Evolutionary conservation across 2,797 vertebrate genomes (phyloP).

Genomic region (Pyrocephalus nanus): DNA sequence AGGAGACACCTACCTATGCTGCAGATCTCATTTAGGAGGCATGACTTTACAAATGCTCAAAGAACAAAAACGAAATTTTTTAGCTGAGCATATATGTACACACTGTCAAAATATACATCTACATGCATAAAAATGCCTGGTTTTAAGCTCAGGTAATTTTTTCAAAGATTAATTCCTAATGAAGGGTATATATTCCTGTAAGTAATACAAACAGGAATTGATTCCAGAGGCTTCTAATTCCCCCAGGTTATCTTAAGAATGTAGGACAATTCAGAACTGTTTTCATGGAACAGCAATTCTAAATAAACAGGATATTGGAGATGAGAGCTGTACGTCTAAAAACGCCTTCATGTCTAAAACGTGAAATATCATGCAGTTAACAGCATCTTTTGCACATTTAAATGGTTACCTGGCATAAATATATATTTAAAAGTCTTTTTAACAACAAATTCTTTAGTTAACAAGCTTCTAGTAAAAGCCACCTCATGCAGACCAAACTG

Average conservation of each 20-base stretch:
- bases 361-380: neutral
- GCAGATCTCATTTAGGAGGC: neutral
- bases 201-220: neutral
- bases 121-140: neutral
- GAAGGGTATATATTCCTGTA: neutral
- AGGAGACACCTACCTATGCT: neutral
- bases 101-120: neutral
- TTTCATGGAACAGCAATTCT: slow-evolving; percentile 1
- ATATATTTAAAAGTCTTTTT: neutral
- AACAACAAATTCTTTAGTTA: neutral
- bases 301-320: neutral
- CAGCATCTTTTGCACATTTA: neutral
- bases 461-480: neutral
- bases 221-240: neutral
- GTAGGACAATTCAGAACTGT: neutral
- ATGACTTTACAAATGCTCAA: neutral
- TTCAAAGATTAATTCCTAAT: neutral
- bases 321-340: neutral
- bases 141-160: neutral
- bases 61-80: neutral
- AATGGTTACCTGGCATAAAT: neutral
- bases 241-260: neutral
- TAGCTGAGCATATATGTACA: neutral
- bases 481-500: neutral
- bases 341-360: neutral